These are phyloP conservation scores for Hyppa rectilinea DNA, from an alignment of 2,888 invertebrate species.

Conservation along the genomic window DNA sequence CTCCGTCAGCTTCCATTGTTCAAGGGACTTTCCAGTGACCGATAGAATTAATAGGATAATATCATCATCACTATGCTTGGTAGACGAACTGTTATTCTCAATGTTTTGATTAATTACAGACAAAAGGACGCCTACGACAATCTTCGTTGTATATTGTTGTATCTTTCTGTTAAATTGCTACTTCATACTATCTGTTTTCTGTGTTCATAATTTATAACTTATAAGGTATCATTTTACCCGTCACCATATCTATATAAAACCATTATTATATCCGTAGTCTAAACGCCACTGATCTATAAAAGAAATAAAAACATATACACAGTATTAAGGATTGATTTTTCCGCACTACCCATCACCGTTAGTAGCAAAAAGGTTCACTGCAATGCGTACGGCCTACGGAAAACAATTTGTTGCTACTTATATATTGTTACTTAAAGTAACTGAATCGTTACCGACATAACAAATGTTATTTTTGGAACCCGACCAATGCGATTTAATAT, in stretches of 20 bases:
- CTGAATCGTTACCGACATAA: slow-evolving; percentile 50
- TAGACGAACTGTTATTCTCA: not conserved
- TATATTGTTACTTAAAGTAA: slow-evolving; percentile 39
- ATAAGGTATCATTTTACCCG: no score
- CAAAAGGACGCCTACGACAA: not conserved
- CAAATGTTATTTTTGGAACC: slow-evolving; percentile 41
- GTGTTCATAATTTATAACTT: not conserved
- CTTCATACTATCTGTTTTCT: not conserved
- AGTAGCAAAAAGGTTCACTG: slow-evolving; percentile 57
- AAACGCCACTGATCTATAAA: slow-evolving; percentile 22
- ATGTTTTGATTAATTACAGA: not conserved
- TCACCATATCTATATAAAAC: no score
- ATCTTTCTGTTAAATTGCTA: not conserved
- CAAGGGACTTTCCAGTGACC: not conserved
- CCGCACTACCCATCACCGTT: slow-evolving; percentile 32
- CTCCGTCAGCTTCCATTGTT: slow-evolving; percentile 1
- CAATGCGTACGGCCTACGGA: slow-evolving; percentile 59
- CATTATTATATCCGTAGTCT: no score
- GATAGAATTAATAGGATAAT: slow-evolving; percentile 11
- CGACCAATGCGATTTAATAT: slow-evolving; percentile 42
- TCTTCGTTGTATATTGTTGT: not conserved
- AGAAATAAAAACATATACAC: slow-evolving; percentile 8
- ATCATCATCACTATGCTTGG: not conserved
- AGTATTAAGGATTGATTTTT: slow-evolving; percentile 50
- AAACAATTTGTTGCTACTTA: slow-evolving; percentile 54